Base-by-base conservation (phyloP, 2,888 invertebrate genomes). In the Pimpla rufipes region DNA sequence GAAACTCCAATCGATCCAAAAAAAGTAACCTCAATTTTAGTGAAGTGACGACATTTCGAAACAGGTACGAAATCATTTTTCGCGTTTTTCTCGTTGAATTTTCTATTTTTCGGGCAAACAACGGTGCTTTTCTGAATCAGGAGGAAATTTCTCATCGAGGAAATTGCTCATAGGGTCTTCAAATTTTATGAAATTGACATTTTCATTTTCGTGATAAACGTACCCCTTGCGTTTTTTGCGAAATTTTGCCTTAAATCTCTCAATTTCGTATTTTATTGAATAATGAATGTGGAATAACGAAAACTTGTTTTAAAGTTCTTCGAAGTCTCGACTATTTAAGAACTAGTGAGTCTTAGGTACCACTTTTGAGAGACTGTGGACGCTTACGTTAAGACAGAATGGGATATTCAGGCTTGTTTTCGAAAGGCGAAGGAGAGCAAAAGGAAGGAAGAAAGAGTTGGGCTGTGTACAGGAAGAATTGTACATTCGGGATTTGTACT, bases 401-500 rank as follows among this genome's bases (percentile, higher is more conserved):
- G 62, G 37, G 37, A 62, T 37, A 62, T 37, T 62, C 62, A 35
- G 62, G 37, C 40, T 62, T 37, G 62, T 37, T 62, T 37, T 62
- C 16, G n/a, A 16, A 62, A 40, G 29, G 29, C 7, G 35, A 62
- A 29, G 8, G 8, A 16, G 35, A 59, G 59, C n/a, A 59, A 7
- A n/a, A 59, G n/a, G 18, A 8, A 35, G 37, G 37, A 62, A n/a
- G 18, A 71, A 71, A 71, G 42, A 23, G 57, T 71, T 68, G 16
- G 68, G 18, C n/a, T n/a, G 45, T 21, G 66, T 52, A 71, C 37
- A 29, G 23, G 57, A 45, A 45, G 57, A 45, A 71, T 71, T 71
- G 57, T 42, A 71, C 71, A 57, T 71, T 71, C 57, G 71, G 55
- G 71, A 71, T 71, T 71, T 71, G 55, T 71, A 71, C 55, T 57